Evolutionary conservation across 2,113 vertebrate species (phyloP), one percentile per base, ranked within the genome.

Genomic region (Oriolus oriolus): DNA sequence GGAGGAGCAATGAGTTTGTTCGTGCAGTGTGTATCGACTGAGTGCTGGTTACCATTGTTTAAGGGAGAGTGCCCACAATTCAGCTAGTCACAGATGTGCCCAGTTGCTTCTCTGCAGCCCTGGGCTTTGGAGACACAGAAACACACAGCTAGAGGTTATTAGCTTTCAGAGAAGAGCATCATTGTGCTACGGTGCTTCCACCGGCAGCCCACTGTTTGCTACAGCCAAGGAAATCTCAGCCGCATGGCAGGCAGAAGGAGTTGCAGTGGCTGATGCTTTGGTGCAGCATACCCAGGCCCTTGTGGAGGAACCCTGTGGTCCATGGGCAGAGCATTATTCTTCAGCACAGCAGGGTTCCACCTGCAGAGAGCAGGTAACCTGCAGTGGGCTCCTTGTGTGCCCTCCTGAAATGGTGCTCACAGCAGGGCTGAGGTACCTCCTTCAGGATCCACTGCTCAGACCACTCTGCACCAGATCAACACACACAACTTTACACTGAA

Each of bases 351-450:
- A 3, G 5, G 26, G 16, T 6, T 47, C 14, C 17, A 24, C 26
- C 39, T 56, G 10, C 20, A 79, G 57, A 64, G 13, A 73, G 24
- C 23, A 86, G 56, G 27, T 15, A 44, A 77, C 52, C 42, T 19
- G 4, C 26, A 42, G 2, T 0, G 6, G 4, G 16, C 6, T 76
- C 39, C 50, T 41, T 33, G 27, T 31, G 24, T 1, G 1, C 16
- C 24, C 16, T 60, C 42, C 49, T 85, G 56, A 69, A 69, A 23
- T 28, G 17, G 13, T 33, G 33, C 7, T 63, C 87, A 37, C 75
- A 76, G 19, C 28, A 73, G 73, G 57, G 9, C 4, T 69, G 19
- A 69, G 22, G 27, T 18, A 61, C 9, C 11, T 91, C 31, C 26
- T 27, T 44, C 68, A 53, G 21, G 23, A 74, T 57, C 57, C 22